Percentiles rank a stretch among this genome's conserved stretches.
Conservation (phyloP, 2,888 invertebrate genomes). For the Aleiodes leptofemur region DNA sequence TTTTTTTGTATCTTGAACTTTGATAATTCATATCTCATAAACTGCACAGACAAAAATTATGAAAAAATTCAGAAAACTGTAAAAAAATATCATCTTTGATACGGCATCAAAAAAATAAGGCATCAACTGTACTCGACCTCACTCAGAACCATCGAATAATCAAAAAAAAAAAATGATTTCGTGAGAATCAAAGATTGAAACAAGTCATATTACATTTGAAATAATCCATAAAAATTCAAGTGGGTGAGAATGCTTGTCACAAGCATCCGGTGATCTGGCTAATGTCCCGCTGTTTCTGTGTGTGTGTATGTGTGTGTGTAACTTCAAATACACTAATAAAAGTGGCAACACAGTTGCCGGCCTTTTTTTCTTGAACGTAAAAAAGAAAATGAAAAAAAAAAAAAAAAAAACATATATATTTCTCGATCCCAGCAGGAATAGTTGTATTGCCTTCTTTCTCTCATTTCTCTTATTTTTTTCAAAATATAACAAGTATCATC, state of each 20-base stretch:
- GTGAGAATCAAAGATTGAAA: no score
- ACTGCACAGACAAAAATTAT: no score
- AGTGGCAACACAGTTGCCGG: constrained; percentile 10
- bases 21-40: no score
- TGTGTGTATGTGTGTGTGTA: constrained; percentile 49
- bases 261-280: constrained; percentile 74
- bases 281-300: constrained; percentile 61
- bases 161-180: no score
- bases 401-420: not conserved
- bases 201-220: constrained; percentile 2
- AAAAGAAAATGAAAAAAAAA: constrained; percentile 42
- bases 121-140: no score
- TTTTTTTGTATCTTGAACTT: no score
- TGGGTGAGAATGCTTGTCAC: constrained; percentile 69
- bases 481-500: constrained; percentile 41
- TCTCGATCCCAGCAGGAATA: constrained; percentile 35
- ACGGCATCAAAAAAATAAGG: no score
- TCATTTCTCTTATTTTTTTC: constrained; percentile 31
- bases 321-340: constrained; percentile 8
- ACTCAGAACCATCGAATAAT: no score
- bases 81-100: no score
- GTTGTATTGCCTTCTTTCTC: constrained; percentile 29
- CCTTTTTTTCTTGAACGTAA: not conserved
- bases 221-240: constrained; percentile 50
- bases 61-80: no score